Percentiles rank a stretch among this genome's conserved stretches.
Evolutionary conservation across 2,797 vertebrate genomes (phyloP).

Genomic region (Coregonus suidteri): DNA sequence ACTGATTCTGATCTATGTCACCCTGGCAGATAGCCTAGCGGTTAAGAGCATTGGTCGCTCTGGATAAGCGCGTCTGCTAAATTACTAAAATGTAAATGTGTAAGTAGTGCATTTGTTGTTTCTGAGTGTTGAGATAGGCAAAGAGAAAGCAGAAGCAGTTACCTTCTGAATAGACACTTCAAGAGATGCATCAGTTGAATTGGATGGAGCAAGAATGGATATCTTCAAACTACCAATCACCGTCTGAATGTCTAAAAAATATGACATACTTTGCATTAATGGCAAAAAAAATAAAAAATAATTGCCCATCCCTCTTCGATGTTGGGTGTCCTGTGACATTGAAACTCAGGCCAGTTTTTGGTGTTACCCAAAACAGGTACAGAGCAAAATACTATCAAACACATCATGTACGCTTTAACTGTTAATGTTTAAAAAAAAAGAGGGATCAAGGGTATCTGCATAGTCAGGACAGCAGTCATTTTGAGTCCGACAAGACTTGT

Average conservation of each 20-base stretch:
- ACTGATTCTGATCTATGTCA: no score
- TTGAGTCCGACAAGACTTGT: background rate
- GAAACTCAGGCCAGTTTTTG: background rate
- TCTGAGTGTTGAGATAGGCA: no score
- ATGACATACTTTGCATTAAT: background rate
- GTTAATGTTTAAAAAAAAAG: no score
- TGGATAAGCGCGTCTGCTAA: no score
- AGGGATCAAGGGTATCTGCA: background rate
- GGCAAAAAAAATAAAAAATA: background rate
- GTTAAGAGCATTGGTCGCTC: no score
- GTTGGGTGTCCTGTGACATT: background rate
- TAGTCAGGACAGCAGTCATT: background rate
- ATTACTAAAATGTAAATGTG: no score
- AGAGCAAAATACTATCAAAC: no score
- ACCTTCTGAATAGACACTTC: background rate
- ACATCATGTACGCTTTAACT: no score
- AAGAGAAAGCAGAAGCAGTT: background rate
- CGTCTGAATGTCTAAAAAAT: background rate
- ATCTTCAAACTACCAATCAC: background rate
- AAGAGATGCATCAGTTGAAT: constrained; percentile 3
- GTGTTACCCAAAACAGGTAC: no score
- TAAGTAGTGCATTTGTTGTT: no score
- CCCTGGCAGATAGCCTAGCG: no score
- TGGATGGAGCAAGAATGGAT: background rate
- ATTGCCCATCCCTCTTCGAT: background rate